Base-by-base conservation (phyloP, 2,888 invertebrate genomes). In the Lapara coniferarum region DNA sequence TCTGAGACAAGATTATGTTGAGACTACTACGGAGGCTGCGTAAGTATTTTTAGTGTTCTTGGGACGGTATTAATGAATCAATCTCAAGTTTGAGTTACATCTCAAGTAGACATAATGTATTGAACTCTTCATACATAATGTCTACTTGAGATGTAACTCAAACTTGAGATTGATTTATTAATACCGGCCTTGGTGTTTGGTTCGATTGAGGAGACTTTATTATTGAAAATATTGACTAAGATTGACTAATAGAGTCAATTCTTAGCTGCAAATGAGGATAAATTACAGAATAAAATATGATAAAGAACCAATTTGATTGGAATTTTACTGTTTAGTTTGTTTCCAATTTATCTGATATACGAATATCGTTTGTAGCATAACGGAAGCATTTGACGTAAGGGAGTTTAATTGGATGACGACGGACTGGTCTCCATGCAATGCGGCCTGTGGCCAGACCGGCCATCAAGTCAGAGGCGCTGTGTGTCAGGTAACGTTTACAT, bases 401-500 rank as follows among this genome's bases (percentile, higher is more conserved):
- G 89, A 95, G 78, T 97, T 97, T 85, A 95, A 96, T 75, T 98
- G 98, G 98, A 94, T 95, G 82, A 95, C 96, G 13, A 96, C 97
- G 0, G 96, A 96, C 12, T 99, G 98, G 98, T 97, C 98, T 0
- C 94, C 95, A 14, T 98, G 98, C 85, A 97, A 97, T 1, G 96
- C 97, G 75, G 95, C 96, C 0, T 98, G 98, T 81, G 97, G 97
- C 0, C 96, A 96, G 57, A 95, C 95, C 69, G 98, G 98, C 1
- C 94, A 95, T 74, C 94, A 96, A 94, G 95, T 96, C 85, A 95
- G 96, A 77, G 95, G 95, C 68, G 96, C 95, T 0, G 95, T 96
- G 71, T 97, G 97, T 82, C 95, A 97, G 87, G 96, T 96, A 72
- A 92, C 2, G 6, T 12, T 51, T n/a, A 52, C 7, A 51, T 8